phyloP scores from a whole-genome alignment of 2,797 vertebrate species.

The Artibeus jamaicensis region DNA sequence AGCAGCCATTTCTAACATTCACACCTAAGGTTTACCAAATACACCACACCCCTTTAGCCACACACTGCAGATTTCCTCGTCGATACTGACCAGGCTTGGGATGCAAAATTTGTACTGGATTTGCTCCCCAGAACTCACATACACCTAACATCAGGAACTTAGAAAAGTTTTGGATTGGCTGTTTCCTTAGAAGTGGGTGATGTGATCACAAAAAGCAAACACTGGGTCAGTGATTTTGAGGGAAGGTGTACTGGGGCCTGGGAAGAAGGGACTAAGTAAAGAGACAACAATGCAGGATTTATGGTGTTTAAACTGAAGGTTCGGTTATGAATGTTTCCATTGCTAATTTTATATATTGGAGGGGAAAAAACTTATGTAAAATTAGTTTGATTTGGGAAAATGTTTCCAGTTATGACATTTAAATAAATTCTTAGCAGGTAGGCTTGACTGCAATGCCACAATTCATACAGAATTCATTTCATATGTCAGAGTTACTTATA shows the following conservation, averaged over 20 bases:
- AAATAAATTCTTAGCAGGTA: not conserved
- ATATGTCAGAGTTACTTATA: not conserved
- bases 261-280: not conserved
- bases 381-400: not conserved
- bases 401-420: not conserved
- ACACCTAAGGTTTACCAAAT: not conserved
- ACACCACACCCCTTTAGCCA: rapidly evolving
- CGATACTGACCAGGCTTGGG: not conserved
- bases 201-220: not conserved
- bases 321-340: not conserved
- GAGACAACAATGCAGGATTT: not conserved
- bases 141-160: not conserved
- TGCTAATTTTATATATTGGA: not conserved
- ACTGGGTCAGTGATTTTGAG: rapidly evolving
- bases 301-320: not conserved
- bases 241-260: rapidly evolving
- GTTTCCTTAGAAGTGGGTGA: not conserved
- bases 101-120: not conserved
- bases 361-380: not conserved
- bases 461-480: not conserved
- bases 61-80: rapidly evolving
- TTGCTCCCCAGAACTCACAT: not conserved
- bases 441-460: not conserved
- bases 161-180: not conserved
- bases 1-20: not conserved